phyloP scores from a whole-genome alignment of 1,140 invertebrate species.

The Drosophila tristis region DNA sequence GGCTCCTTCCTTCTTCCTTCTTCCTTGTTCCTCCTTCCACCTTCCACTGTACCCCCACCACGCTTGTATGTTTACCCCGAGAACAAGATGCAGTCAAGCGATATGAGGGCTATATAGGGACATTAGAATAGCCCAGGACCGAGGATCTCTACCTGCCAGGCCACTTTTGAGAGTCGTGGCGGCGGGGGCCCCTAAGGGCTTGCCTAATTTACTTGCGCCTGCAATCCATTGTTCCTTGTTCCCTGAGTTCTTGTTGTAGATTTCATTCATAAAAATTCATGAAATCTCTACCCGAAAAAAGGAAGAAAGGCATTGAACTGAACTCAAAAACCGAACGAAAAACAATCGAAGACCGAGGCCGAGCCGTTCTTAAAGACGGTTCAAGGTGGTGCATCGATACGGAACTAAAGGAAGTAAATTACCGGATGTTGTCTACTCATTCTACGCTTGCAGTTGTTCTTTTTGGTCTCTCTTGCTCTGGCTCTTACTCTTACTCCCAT shows the following conservation, averaged over 20 bases:
- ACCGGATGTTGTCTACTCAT: conserved; percentile 84
- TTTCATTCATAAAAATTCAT: conserved; percentile 69
- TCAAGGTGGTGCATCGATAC: conserved; percentile 67
- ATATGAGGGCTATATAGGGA: conserved; percentile 54
- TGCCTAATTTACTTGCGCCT: conserved; percentile 81
- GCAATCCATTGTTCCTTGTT: conserved; percentile 47
- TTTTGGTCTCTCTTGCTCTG: conserved; percentile 35
- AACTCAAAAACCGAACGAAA: conserved; percentile 24
- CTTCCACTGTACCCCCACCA: neutral
- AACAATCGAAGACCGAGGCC: conserved; percentile 31
- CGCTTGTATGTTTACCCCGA: conserved; percentile 23
- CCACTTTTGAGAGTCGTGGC: conserved; percentile 49
- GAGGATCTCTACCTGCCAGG: conserved; percentile 58
- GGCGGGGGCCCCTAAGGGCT: conserved; percentile 32
- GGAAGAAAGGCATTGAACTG: conserved; percentile 48
- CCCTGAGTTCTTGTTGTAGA: conserved; percentile 15
- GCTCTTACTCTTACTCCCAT: neutral
- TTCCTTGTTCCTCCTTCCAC: conserved; percentile 17
- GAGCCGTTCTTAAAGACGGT: conserved; percentile 18
- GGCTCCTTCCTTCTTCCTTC: conserved; percentile 27
- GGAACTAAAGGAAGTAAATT: conserved; percentile 84
- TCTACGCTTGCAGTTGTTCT: conserved; percentile 72
- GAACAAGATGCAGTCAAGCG: conserved; percentile 73
- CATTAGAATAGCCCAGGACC: conserved; percentile 61
- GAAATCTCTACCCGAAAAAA: conserved; percentile 48